phyloP scores from a whole-genome alignment of 1,140 invertebrate genomes.

The Tribolium madens region DNA sequence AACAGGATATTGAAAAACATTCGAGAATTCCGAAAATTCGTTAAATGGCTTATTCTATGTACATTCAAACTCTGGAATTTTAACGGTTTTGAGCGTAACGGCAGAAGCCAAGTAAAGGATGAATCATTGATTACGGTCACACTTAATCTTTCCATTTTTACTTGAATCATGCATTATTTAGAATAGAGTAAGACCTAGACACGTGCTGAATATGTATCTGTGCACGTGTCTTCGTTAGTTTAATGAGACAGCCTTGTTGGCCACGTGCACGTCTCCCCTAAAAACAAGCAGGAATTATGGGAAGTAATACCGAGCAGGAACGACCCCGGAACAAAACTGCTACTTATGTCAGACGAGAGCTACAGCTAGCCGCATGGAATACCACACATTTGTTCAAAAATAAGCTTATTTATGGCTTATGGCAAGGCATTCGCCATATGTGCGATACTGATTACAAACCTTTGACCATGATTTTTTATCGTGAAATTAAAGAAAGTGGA shows the following conservation, averaged over 20 bases:
- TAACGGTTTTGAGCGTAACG: not conserved
- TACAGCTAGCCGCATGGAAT: not conserved
- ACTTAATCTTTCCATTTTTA: conserved; percentile 20
- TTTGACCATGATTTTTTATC: not conserved
- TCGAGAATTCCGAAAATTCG: conserved; percentile 1
- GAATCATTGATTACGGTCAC: not conserved
- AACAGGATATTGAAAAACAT: conserved; percentile 39
- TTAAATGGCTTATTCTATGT: conserved; percentile 34
- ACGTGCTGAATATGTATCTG: conserved; percentile 50
- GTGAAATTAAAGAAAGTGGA: too few relatives aligned
- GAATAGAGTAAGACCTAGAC: conserved; percentile 45
- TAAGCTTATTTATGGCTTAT: not conserved
- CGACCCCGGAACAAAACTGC: conserved; percentile 20
- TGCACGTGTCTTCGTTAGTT: conserved; percentile 57
- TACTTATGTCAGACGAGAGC: conserved; percentile 9
- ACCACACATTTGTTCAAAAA: not conserved
- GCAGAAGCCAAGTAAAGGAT: not conserved
- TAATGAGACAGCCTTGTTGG: conserved; percentile 57
- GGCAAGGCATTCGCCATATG: not conserved
- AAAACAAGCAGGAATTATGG: conserved; percentile 45
- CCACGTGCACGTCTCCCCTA: conserved; percentile 51
- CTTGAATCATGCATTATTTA: conserved; percentile 46
- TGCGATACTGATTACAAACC: not conserved
- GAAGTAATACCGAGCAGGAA: conserved; percentile 17
- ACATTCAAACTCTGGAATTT: not conserved